Conservation (phyloP, 1,140 invertebrate species). For the Rhysida immarginata region DNA sequence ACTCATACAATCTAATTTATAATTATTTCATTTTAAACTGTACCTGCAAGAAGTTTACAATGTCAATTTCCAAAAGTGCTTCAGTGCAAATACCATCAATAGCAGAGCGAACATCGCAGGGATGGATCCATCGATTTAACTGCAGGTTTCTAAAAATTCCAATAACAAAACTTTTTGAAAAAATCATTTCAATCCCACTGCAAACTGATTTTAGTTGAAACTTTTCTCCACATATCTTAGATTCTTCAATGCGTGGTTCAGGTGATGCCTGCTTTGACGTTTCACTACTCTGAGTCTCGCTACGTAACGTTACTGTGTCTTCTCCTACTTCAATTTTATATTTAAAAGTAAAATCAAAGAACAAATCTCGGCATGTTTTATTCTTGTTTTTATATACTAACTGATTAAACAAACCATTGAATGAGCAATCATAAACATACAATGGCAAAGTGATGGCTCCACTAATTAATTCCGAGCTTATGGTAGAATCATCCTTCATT, state of each 20-base stretch:
- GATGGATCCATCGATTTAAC: conserved; percentile 39
- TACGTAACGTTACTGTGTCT: conserved; percentile 6
- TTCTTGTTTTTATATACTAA: conserved; percentile 36
- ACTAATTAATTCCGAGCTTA: too few species aligned
- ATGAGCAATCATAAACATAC: conserved; percentile 52
- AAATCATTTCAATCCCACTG: conserved; percentile 40
- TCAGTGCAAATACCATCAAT: conserved; percentile 54
- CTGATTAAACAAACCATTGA: conserved; percentile 40
- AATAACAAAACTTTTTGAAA: conserved; percentile 49
- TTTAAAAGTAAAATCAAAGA: conserved; percentile 28
- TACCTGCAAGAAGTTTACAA: conserved; percentile 48
- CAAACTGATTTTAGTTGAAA: conserved; percentile 40
- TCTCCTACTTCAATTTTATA: conserved; percentile 14
- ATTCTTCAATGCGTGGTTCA: conserved; percentile 22
- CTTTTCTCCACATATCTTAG: conserved; percentile 17
- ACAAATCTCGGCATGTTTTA: conserved; percentile 24
- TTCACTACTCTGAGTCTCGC: conserved; percentile 17
- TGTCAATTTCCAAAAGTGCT: conserved; percentile 49
- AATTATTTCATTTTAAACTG: too few species aligned
- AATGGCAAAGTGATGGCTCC: conserved; percentile 39
- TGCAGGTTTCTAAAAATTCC: conserved; percentile 47
- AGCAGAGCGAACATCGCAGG: conserved; percentile 50
- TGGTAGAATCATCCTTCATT: too few species aligned
- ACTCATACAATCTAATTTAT: too few species aligned
- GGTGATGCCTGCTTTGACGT: conserved; percentile 16